Evolutionary conservation across 2,797 vertebrate genomes (phyloP).

Genomic region (Pampus argenteus): DNA sequence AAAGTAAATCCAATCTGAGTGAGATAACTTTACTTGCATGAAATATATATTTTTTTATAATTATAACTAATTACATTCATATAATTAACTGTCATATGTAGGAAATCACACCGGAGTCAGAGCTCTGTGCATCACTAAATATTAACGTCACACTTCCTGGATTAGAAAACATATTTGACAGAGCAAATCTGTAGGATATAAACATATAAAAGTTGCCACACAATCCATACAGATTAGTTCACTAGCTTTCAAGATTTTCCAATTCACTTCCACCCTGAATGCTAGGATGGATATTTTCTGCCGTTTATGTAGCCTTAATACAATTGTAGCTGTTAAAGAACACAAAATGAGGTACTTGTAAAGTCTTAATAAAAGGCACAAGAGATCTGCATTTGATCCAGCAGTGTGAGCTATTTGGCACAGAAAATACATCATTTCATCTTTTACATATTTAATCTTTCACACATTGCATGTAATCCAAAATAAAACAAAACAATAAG

Average conservation of each 20-base stretch:
- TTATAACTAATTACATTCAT: no score
- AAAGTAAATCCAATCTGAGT: neutral
- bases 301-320: neutral
- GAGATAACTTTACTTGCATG: neutral
- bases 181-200: neutral
- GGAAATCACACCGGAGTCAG: no score
- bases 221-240: neutral
- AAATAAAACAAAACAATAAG: neutral
- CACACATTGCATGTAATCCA: neutral
- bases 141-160: neutral
- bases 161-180: neutral
- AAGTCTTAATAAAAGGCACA: conserved; percentile 28
- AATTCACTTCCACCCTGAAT: neutral
- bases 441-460: neutral
- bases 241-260: neutral
- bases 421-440: conserved; percentile 10
- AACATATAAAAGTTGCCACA: neutral
- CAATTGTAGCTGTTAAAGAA: neutral
- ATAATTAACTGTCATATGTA: no score
- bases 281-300: neutral
- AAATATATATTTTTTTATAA: no score
- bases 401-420: conserved; percentile 44
- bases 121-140: no score
- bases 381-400: neutral
- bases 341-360: conserved; percentile 7